Evolutionary conservation across 2,888 invertebrate genomes (phyloP).

Genomic region (Orthonevra nobilis): DNA sequence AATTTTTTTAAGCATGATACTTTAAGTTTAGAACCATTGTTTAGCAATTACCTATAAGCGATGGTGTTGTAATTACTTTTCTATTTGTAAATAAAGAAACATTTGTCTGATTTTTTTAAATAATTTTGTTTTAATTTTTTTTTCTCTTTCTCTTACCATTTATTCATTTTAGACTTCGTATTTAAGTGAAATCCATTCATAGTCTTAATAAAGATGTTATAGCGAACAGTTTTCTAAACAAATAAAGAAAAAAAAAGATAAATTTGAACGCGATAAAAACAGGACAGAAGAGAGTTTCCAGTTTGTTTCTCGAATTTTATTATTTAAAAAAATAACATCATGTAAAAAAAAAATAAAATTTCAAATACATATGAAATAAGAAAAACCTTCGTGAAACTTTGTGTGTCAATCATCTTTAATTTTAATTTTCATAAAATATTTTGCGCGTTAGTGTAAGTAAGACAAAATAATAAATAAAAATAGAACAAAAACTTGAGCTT

Average conservation of each 20-base stretch:
- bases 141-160: constrained; percentile 9
- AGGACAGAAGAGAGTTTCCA: too few species aligned
- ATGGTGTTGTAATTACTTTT: too few species aligned
- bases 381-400: too few species aligned
- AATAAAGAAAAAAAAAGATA: constrained; percentile 18
- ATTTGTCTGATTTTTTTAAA: constrained; percentile 27
- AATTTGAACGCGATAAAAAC: constrained; percentile 12
- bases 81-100: constrained; percentile 23
- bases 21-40: too few species aligned
- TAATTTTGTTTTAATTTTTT: constrained; percentile 17
- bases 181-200: constrained; percentile 61
- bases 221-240: constrained; percentile 48
- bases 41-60: too few species aligned
- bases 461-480: background rate
- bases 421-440: too few species aligned
- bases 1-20: too few species aligned
- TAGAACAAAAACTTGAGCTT: constrained; percentile 12
- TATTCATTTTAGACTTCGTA: constrained; percentile 56
- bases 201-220: constrained; percentile 61
- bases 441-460: too few species aligned
- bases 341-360: background rate
- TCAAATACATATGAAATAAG: too few species aligned
- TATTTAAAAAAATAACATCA: background rate
- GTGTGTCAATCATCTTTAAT: too few species aligned
- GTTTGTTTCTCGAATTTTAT: background rate